Conservation (phyloP, 2,113 vertebrate genomes). For the Strix aluco region DNA sequence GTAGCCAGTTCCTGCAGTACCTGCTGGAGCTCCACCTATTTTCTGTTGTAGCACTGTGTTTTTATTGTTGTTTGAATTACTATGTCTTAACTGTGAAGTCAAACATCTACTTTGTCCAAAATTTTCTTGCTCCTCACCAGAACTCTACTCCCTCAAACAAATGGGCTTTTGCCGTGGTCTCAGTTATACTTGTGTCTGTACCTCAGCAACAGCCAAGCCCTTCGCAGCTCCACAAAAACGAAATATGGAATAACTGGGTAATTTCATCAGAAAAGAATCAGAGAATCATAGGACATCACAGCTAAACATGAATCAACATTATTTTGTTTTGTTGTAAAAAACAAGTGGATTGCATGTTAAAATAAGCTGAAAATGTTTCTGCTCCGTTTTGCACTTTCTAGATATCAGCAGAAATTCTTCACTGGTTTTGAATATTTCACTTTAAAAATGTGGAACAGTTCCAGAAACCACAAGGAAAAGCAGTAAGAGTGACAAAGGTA, state of each 20-base stretch:
- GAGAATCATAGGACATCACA: neutral
- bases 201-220: neutral
- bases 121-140: neutral
- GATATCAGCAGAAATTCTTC: neutral
- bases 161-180: neutral
- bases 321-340: neutral
- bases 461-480: neutral
- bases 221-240: neutral
- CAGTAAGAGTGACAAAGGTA: neutral
- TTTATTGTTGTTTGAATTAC: neutral
- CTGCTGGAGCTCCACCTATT: neutral
- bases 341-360: neutral
- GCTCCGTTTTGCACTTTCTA: neutral
- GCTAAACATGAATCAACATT: neutral
- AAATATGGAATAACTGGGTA: neutral
- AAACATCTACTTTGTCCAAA: neutral
- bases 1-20: neutral
- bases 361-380: neutral
- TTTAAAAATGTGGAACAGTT: neutral
- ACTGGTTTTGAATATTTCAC: neutral
- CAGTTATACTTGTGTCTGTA: neutral
- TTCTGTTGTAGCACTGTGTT: neutral
- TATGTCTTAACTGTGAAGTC: neutral
- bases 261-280: neutral
- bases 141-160: neutral